These are phyloP conservation scores for Enteromius viviparus DNA, from an alignment of 2,797 vertebrate species.

Conservation along the genomic window DNA sequence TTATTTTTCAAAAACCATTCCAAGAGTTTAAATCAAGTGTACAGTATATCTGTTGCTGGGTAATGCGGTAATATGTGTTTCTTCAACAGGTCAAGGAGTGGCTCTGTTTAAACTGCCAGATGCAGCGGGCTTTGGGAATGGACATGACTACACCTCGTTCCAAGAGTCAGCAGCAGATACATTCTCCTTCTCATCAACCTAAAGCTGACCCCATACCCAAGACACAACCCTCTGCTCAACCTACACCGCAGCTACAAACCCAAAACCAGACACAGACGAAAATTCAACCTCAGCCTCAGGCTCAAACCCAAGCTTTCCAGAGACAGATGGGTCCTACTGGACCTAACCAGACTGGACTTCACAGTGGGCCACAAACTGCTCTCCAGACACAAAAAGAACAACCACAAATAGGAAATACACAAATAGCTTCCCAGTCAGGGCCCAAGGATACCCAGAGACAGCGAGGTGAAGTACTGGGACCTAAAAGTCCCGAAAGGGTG, in stretches of 20 bases:
- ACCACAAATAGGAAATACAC: conserved; percentile 47
- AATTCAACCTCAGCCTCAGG: conserved; percentile 49
- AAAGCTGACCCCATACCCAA: conserved; percentile 79
- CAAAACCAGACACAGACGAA: conserved; percentile 51
- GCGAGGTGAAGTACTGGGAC: conserved; percentile 68
- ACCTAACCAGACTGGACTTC: conserved; percentile 46
- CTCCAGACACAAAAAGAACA: conserved; percentile 43
- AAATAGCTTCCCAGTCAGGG: conserved; percentile 64
- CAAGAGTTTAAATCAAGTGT: neutral
- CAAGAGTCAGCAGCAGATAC: conserved; percentile 96
- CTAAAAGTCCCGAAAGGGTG: conserved; percentile 68
- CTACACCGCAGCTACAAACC: conserved; percentile 61
- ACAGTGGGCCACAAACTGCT: conserved; percentile 36
- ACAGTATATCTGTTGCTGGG: neutral
- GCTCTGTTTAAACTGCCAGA: conserved; percentile 98
- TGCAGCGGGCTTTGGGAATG: conserved; percentile 98
- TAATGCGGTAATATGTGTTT: conserved; percentile 30
- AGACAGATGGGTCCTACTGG: conserved; percentile 62
- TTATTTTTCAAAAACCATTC: neutral
- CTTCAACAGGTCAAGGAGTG: conserved; percentile 92
- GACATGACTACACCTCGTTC: conserved; percentile 97
- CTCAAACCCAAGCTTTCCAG: conserved; percentile 66
- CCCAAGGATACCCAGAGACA: conserved; percentile 67
- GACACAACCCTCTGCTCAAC: conserved; percentile 43
- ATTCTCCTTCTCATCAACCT: conserved; percentile 90